Percentiles rank a stretch among this genome's conserved stretches.
Evolutionary conservation across 1,140 invertebrate genomes (phyloP).

Genomic region (Chymomyza costata): DNA sequence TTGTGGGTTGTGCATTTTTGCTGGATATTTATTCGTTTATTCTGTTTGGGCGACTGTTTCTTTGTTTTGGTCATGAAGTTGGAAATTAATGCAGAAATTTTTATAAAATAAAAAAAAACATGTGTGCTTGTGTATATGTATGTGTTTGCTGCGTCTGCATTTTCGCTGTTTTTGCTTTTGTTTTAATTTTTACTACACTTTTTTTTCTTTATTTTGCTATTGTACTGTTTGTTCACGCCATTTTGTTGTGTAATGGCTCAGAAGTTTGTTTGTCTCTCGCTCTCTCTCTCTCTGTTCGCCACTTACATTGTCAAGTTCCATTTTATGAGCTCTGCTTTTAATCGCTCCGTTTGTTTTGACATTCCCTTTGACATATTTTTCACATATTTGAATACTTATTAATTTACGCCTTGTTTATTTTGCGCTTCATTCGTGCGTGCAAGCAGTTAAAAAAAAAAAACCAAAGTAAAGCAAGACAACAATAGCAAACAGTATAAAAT

Average conservation of each 20-base stretch:
- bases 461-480: too few species aligned
- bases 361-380: constrained; percentile 25
- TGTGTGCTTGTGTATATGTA: neutral
- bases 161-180: constrained; percentile 28
- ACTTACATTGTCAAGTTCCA: too few species aligned
- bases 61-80: too few species aligned
- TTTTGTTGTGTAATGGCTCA: constrained; percentile 61
- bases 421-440: constrained; percentile 31
- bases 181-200: constrained; percentile 20
- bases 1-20: too few species aligned
- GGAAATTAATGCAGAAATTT: constrained; percentile 60
- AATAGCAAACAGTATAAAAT: too few species aligned
- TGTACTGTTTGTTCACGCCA: constrained; percentile 56
- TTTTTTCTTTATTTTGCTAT: too few species aligned
- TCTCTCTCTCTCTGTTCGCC: neutral
- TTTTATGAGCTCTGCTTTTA: constrained; percentile 34
- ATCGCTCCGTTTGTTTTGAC: constrained; percentile 39
- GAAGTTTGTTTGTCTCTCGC: constrained; percentile 44
- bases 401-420: constrained; percentile 52
- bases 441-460: too few species aligned
- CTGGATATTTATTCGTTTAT: too few species aligned
- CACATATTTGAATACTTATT: constrained; percentile 57
- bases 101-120: constrained; percentile 40
- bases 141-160: constrained; percentile 12
- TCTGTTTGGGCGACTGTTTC: too few species aligned